Base-by-base conservation (phyloP, 2,888 invertebrate species). In the Phyto melanocephala region DNA sequence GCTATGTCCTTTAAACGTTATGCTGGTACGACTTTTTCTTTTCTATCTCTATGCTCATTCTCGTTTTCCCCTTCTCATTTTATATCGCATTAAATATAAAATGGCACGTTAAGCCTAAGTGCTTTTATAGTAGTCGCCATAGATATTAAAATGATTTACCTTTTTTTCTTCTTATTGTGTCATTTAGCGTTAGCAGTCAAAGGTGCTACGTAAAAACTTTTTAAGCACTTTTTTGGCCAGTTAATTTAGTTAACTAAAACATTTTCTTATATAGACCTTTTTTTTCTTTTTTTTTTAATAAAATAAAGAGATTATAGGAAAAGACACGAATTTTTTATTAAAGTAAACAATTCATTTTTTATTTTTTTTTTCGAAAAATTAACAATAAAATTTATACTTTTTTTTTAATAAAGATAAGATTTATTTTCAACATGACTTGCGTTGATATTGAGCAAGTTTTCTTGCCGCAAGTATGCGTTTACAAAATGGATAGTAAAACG, bases 201-300 rank as follows among this genome's bases (percentile, higher is more conserved):
- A 58, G 74, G 74, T 74, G 80, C 13, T 75, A n/a, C n/a, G n/a
- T n/a, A 63, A 75, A 63, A 80, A 75, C 45, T 75, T 75, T 47
- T 75, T 70, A 80, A 80, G 63, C 47, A 76, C 63, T 80, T 70
- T 63, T 56, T 56, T 75, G 54, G 52, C 17, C 37, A 35, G 63
- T 65, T 45, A 40, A 42, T 74, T 52, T 20, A 10, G n/a, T n/a
- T n/a, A n/a, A n/a, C n/a, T n/a, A n/a, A n/a, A n/a, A n/a, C n/a
- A n/a, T n/a, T n/a, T n/a, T n/a, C n/a, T n/a, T n/a, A n/a, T n/a
- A n/a, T n/a, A n/a, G n/a, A n/a, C n/a, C n/a, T n/a, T n/a, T 8
- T 8, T 8, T 5, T 17, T 47, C 11, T 20, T 3, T 47, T 1
- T 11, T 17, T 47, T 15, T 47, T 20, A 17, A 17, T 17, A 11